phyloP scores from a whole-genome alignment of 2,888 invertebrate genomes.

The Tuta absoluta region DNA sequence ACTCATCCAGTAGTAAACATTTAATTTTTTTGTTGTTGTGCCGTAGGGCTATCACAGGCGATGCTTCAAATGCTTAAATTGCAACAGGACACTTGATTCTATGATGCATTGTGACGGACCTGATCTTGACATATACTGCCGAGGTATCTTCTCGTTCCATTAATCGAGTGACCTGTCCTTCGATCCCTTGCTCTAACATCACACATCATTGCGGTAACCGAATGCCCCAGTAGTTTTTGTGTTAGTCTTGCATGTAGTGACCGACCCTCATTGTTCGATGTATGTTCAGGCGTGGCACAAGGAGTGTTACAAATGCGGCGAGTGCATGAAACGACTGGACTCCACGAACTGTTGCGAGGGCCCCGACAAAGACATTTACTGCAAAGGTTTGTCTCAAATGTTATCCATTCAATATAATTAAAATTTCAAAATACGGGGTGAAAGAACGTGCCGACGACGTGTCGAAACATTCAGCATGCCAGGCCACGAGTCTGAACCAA shows the following conservation, averaged over 20 bases:
- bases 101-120: slow-evolving; percentile 96
- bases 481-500: no score
- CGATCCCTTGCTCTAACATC: slow-evolving; percentile 59
- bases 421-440: background rate
- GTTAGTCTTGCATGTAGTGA: slow-evolving; percentile 60
- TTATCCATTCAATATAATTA: background rate
- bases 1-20: slow-evolving; percentile 21
- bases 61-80: slow-evolving; percentile 94
- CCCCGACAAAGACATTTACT: slow-evolving; percentile 97
- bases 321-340: slow-evolving; percentile 93
- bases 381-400: slow-evolving; percentile 88
- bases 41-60: slow-evolving; percentile 92
- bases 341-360: slow-evolving; percentile 96
- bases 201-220: slow-evolving; percentile 66
- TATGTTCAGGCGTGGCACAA: slow-evolving; percentile 92
- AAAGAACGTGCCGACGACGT: no score
- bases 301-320: slow-evolving; percentile 96
- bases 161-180: slow-evolving; percentile 40
- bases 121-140: slow-evolving; percentile 94
- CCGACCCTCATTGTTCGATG: slow-evolving; percentile 63
- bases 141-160: slow-evolving; percentile 83
- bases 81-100: slow-evolving; percentile 92
- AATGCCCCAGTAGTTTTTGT: slow-evolving; percentile 50
- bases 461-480: no score
- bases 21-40: slow-evolving; percentile 48